Evolutionary conservation across 2,888 invertebrate genomes (phyloP).

Genomic region (Rotaria socialis): DNA sequence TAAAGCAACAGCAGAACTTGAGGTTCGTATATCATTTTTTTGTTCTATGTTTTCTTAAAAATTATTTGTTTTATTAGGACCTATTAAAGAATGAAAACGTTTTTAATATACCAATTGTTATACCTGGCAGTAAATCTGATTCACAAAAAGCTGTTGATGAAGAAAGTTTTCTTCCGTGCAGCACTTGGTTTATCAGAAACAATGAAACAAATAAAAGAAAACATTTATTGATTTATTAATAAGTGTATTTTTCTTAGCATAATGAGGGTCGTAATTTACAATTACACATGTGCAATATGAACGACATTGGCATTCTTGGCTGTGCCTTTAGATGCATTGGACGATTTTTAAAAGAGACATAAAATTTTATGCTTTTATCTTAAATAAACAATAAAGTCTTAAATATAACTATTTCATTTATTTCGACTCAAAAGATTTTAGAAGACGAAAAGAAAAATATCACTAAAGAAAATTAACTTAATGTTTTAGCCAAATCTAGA

Average conservation of each 20-base stretch:
- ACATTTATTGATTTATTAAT: constrained; percentile 28
- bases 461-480: too few relatives aligned
- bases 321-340: too few relatives aligned
- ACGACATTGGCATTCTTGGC: too few relatives aligned
- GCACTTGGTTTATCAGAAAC: constrained; percentile 87
- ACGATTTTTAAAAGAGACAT: too few relatives aligned
- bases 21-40: constrained; percentile 51
- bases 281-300: too few relatives aligned
- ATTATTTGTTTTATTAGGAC: constrained; percentile 65
- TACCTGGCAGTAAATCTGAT: constrained; percentile 99
- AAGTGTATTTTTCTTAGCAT: constrained; percentile 40
- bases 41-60: constrained; percentile 34
- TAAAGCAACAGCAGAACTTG: constrained; percentile 74
- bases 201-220: constrained; percentile 80
- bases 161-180: constrained; percentile 87
- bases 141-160: constrained; percentile 92
- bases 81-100: constrained; percentile 84
- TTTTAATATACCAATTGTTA: constrained; percentile 88
- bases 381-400: too few relatives aligned
- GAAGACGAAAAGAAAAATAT: too few relatives aligned
- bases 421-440: too few relatives aligned
- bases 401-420: too few relatives aligned
- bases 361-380: too few relatives aligned
- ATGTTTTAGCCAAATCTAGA: too few relatives aligned
- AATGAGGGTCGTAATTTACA: too few relatives aligned